Evolutionary conservation across 2,113 vertebrate species (phyloP).

Genomic region (Scartelaos histophorus): DNA sequence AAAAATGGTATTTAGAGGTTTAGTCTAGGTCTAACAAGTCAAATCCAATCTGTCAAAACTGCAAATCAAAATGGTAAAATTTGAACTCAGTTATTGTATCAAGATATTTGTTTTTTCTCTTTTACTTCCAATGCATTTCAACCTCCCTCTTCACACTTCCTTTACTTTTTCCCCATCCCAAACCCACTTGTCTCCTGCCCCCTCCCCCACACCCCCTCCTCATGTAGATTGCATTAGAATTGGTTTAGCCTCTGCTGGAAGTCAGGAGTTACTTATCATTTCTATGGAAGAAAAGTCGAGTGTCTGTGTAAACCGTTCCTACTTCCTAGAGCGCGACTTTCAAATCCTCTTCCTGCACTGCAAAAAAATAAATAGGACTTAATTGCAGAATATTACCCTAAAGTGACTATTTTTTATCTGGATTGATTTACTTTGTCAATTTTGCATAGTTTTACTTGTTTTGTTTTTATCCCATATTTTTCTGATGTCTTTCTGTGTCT

Average conservation of each 20-base stretch:
- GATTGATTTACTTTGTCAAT: too few relatives aligned
- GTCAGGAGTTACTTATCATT: conserved; percentile 54
- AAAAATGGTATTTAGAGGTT: too few relatives aligned
- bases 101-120: too few relatives aligned
- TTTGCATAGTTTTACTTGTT: too few relatives aligned
- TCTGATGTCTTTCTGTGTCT: too few relatives aligned
- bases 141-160: not conserved
- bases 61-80: not conserved
- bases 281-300: conserved; percentile 27
- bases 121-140: too few relatives aligned
- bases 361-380: not conserved
- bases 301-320: conserved; percentile 29
- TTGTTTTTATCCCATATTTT: too few relatives aligned
- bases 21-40: too few relatives aligned
- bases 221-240: conserved; percentile 60
- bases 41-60: too few relatives aligned
- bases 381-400: too few relatives aligned
- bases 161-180: not conserved
- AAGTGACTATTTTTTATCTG: too few relatives aligned
- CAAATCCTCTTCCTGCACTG: conserved; percentile 13
- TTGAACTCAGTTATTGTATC: too few relatives aligned
- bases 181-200: conserved; percentile 43
- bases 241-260: conserved; percentile 31
- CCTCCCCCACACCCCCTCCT: conserved; percentile 14
- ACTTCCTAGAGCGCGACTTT: conserved; percentile 13